A percentile compares a stretch with the other conserved stretches of the same genome.
Conservation (phyloP, 1,140 invertebrate genomes). For the Drosophila carrolli region DNA sequence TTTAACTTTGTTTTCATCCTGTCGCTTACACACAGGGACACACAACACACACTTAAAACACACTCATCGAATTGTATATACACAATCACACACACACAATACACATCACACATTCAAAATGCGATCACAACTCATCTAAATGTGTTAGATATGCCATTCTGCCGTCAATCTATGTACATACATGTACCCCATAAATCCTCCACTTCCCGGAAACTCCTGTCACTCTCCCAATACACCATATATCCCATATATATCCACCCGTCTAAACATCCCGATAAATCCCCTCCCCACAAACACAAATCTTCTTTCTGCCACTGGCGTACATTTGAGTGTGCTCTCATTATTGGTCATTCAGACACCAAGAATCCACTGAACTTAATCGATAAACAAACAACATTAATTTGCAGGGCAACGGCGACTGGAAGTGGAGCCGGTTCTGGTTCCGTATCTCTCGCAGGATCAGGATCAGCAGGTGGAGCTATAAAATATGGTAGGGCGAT, state of each 20-base stretch:
- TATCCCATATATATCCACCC: neutral
- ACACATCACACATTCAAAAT: neutral
- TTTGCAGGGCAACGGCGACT: slow-evolving; percentile 47
- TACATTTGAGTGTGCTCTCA: slow-evolving; percentile 49
- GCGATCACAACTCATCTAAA: slow-evolving; percentile 22
- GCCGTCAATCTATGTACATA: slow-evolving; percentile 27
- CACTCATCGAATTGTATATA: slow-evolving; percentile 2
- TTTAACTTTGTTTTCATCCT: slow-evolving; percentile 4
- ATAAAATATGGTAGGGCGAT: slow-evolving; percentile 41
- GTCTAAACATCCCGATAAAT: neutral
- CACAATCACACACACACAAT: neutral
- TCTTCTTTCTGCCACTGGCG: slow-evolving; percentile 34
- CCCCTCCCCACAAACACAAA: neutral
- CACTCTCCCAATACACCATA: neutral
- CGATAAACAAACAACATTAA: slow-evolving; percentile 4
- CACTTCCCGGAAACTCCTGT: neutral
- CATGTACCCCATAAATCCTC: neutral
- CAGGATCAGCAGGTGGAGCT: slow-evolving; percentile 22
- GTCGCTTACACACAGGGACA: slow-evolving; percentile 1
- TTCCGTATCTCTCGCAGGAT: slow-evolving; percentile 15
- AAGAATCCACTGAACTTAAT: neutral
- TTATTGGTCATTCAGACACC: slow-evolving; percentile 1
- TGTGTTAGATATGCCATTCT: slow-evolving; percentile 23
- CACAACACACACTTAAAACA: slow-evolving; percentile 7
- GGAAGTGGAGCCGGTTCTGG: slow-evolving; percentile 2